A percentile compares a stretch with the other conserved stretches of the same genome.
Evolutionary conservation across 2,113 vertebrate species (phyloP).

Genomic region (Chloropsis cyanopogon): DNA sequence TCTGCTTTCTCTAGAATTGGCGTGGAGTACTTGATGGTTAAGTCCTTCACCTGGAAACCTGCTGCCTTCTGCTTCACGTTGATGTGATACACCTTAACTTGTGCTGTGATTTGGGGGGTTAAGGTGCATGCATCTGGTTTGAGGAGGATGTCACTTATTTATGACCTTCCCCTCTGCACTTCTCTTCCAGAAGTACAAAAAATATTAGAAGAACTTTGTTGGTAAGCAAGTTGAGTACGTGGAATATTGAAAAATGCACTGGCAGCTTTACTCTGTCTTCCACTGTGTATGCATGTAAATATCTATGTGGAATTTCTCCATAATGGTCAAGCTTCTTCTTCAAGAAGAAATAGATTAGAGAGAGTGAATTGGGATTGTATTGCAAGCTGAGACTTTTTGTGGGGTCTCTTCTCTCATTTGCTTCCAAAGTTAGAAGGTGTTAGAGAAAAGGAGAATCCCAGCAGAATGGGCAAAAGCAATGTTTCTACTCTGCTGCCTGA

Average conservation of each 20-base stretch:
- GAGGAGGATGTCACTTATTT: not conserved
- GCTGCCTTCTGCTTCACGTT: not conserved
- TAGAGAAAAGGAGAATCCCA: not conserved
- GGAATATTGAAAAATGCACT: not conserved
- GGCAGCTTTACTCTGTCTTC: not conserved
- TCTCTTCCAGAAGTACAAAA: not conserved
- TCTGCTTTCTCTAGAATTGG: not conserved
- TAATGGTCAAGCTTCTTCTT: not conserved
- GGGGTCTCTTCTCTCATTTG: not conserved
- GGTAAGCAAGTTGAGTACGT: not conserved
- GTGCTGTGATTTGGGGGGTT: not conserved
- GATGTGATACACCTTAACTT: not conserved
- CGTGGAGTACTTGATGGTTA: not conserved
- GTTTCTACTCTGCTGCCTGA: not conserved
- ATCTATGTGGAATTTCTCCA: not conserved
- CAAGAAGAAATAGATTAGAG: not conserved
- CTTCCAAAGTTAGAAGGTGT: not conserved
- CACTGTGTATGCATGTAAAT: not conserved
- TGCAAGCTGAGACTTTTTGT: not conserved
- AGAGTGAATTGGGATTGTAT: not conserved
- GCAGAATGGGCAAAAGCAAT: not conserved
- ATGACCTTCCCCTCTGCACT: not conserved
- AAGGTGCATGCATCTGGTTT: not conserved
- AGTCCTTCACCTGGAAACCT: not conserved
- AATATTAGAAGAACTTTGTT: not conserved